phyloP scores from a whole-genome alignment of 1,140 invertebrate genomes.

The Ditylenchus dipsaci region DNA sequence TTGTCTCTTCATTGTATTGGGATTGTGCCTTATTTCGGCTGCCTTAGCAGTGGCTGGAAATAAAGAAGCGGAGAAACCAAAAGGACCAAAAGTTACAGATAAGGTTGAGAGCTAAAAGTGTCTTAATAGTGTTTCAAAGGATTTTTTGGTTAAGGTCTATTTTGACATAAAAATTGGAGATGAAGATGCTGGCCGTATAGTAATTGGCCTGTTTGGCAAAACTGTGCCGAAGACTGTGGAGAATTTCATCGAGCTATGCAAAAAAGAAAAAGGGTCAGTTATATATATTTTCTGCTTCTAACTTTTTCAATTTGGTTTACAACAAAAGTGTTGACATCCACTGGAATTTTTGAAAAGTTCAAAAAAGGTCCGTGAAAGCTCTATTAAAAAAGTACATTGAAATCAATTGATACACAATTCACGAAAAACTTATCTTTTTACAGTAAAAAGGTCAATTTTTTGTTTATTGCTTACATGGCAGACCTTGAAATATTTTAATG shows the following conservation, averaged over 20 bases:
- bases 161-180: constrained; percentile 81
- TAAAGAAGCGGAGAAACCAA: constrained; percentile 42
- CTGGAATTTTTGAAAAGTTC: neutral
- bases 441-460: too few relatives aligned
- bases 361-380: neutral
- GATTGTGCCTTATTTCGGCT: neutral
- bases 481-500: too few relatives aligned
- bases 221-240: constrained; percentile 81
- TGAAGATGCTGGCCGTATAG: constrained; percentile 73
- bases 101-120: constrained; percentile 39
- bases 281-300: constrained; percentile 13
- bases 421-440: too few relatives aligned
- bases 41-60: neutral
- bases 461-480: too few relatives aligned
- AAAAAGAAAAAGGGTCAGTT: constrained; percentile 49
- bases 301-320: neutral
- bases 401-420: too few relatives aligned
- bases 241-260: constrained; percentile 76
- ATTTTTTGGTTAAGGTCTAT: constrained; percentile 67
- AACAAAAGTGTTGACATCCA: neutral
- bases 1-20: neutral
- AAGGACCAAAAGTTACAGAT: constrained; percentile 57
- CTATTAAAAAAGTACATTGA: neutral
- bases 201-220: constrained; percentile 88
- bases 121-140: neutral